Evolutionary conservation across 2,113 vertebrate species (phyloP).

Genomic region (Antechinus stuartii): DNA sequence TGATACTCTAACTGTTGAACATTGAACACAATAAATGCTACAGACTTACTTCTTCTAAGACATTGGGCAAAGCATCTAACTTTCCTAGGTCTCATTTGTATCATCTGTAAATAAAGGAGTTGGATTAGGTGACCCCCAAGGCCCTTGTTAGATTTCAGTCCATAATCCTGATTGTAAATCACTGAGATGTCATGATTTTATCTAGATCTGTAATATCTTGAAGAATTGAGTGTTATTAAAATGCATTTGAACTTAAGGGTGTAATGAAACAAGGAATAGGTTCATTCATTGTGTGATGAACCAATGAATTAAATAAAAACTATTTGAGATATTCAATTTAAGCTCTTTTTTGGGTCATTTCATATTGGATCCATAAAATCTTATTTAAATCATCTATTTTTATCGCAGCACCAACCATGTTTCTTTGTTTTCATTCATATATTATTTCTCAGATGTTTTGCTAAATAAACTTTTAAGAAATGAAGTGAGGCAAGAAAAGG

Average conservation of each 20-base stretch:
- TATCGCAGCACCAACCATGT: not conserved
- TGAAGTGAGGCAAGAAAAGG: not conserved
- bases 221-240: not conserved
- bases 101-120: not conserved
- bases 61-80: not conserved
- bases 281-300: not conserved
- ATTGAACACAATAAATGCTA: not conserved
- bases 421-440: not conserved
- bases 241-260: not conserved
- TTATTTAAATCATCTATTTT: not conserved
- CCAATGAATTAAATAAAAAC: not conserved
- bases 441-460: not conserved
- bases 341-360: not conserved
- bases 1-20: not conserved
- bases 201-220: not conserved
- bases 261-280: not conserved
- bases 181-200: not conserved
- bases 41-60: not conserved
- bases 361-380: not conserved
- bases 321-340: not conserved
- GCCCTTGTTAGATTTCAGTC: not conserved
- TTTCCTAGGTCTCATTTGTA: not conserved
- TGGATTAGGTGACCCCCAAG: not conserved
- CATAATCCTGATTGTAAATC: not conserved
- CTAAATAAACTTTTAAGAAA: not conserved